phyloP scores from a whole-genome alignment of 2,888 invertebrate species.

The Maniola hyperantus region DNA sequence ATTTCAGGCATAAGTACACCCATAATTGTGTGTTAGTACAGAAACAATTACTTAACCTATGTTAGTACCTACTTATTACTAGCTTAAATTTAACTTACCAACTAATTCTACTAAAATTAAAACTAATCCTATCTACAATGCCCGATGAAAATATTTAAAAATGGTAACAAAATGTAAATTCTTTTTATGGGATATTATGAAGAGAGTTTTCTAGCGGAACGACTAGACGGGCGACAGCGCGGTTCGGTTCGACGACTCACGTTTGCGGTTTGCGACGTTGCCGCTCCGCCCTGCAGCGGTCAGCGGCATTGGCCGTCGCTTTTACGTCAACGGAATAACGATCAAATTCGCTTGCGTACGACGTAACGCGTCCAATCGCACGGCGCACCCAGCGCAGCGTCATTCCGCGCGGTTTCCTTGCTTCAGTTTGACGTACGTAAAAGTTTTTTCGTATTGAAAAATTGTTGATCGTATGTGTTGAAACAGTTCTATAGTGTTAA shows the following conservation, averaged over 20 bases:
- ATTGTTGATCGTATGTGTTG: background rate
- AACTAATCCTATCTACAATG: too few species aligned
- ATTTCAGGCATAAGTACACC: too few species aligned
- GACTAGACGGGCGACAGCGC: background rate
- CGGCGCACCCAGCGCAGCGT: constrained; percentile 55
- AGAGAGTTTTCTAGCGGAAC: background rate
- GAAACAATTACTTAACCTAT: too few species aligned
- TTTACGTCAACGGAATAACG: constrained; percentile 42
- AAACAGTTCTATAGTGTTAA: background rate
- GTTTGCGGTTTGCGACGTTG: constrained; percentile 41
- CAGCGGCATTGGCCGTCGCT: constrained; percentile 22
- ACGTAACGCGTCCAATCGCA: constrained; percentile 49
- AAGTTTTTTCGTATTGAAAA: background rate
- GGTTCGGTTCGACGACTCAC: constrained; percentile 16
- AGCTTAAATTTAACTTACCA: too few species aligned
- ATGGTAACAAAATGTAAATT: background rate
- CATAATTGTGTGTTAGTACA: too few species aligned
- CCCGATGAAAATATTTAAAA: background rate
- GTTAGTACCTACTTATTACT: too few species aligned
- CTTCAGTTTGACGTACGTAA: constrained; percentile 29
- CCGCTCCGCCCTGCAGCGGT: constrained; percentile 30
- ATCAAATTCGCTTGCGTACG: constrained; percentile 27
- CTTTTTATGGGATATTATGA: background rate
- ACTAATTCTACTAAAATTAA: too few species aligned
- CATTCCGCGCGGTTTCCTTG: constrained; percentile 45